Base-by-base conservation (phyloP, 2,113 vertebrate genomes). In the Myanophis thanlyinensis region DNA sequence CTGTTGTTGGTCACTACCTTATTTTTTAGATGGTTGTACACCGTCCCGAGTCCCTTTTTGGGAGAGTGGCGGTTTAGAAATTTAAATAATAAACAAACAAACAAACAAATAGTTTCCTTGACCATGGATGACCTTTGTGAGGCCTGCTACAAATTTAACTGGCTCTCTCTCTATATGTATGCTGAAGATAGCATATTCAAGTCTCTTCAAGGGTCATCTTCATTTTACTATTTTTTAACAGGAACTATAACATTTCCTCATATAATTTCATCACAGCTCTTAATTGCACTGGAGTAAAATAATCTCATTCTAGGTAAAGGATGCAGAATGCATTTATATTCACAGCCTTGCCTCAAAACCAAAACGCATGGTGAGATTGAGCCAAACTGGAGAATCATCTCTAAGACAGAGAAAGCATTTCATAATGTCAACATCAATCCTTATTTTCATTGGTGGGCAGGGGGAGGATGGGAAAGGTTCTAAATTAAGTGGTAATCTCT, bases 281-380 rank as follows among this genome's bases (percentile, higher is more conserved):
- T 94, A 96, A 92, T 94, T 89, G 89, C 92, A 93, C 91, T 94
- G 95, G 95, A 96, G 67, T 73, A 95, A 96, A 93, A 93, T 51
- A 95, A 91, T 93, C 59, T 95, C 92, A 94, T 95, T 94, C 94
- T 95, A 84, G 48, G 87, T 11, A 93, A 90, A 94, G 93, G 93
- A 93, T 54, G 88, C 48, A 46, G 53, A 95, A 90, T 56, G 96
- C 96, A 93, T 94, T 95, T 85, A 93, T 94, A 96, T 95, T 95
- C 93, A 90, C 92, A 96, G 93, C 93, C 90, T 95, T 93, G 90
- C 95, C 93, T 94, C 95, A 95, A 91, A 95, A 94, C 94, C 93
- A 89, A 97, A 95, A 95, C 94, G 95, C 91, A 93, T 95, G 95
- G 96, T 93, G 93, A 95, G 87, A 51, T 91, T 91, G 0, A 90